Percentiles rank a stretch among this genome's conserved stretches.
phyloP scores from a whole-genome alignment of 2,113 vertebrate species.

The Charina bottae region DNA sequence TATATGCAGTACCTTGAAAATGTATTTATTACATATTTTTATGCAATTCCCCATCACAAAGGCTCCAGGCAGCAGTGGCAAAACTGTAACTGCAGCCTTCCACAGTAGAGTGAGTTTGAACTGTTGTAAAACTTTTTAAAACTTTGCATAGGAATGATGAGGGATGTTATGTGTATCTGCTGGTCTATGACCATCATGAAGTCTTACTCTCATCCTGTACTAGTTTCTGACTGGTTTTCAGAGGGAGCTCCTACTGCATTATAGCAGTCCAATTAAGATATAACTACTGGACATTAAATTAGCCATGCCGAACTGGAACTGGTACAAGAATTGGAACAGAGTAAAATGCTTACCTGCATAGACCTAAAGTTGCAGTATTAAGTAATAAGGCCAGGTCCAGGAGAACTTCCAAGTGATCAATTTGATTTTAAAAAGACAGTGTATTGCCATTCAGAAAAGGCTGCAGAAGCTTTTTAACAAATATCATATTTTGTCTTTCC shows the following conservation, averaged over 20 bases:
- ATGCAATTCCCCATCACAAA: no score
- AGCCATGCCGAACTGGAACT: neutral
- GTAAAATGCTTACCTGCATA: neutral
- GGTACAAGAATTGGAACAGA: neutral
- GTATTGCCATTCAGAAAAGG: neutral
- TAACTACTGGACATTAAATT: neutral
- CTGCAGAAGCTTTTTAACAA: neutral
- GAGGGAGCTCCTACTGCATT: neutral
- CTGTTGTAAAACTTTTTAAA: no score
- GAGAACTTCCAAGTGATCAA: neutral
- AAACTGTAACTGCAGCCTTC: no score
- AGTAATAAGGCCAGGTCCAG: neutral
- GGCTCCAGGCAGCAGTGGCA: no score
- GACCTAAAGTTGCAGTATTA: neutral
- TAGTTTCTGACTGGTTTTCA: neutral
- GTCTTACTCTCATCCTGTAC: neutral
- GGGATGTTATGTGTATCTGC: no score
- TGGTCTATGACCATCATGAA: neutral
- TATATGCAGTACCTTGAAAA: no score
- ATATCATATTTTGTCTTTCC: neutral
- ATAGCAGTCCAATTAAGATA: neutral
- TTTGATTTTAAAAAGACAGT: neutral
- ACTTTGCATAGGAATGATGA: no score
- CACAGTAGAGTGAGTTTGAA: no score
- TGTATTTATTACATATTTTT: no score